Evolutionary conservation across 2,113 vertebrate species (phyloP), one percentile per base, ranked within the genome.

Genomic region (Tringa solitaria): DNA sequence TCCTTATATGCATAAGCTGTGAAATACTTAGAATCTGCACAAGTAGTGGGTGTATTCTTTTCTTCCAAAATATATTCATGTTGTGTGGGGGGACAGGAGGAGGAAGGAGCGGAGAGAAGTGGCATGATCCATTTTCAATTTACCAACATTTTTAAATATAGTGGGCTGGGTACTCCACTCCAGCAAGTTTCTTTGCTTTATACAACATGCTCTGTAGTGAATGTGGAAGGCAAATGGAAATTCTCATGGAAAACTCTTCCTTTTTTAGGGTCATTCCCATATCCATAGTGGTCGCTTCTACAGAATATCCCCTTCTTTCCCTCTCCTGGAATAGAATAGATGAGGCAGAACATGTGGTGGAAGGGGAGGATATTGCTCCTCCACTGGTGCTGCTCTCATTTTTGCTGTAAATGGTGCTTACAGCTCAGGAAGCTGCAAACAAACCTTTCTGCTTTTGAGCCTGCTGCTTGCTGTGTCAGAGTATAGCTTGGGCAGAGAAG

Each of bases 21-120:
- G 77, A 89, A 74, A 63, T 72, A 74, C 35, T 51, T 61, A 54
- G 61, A 92, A 67, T 75, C 53, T 46, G 3, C 61, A 77, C 54
- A 46, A 86, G 82, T 37, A 63, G 89, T 93, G 82, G 63, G 78
- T 91, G 72, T 93, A 43, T 63, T 94, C 56, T 84, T 78, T 83
- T 91, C 53, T 94, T 85, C 54, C 39, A 83, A 70, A 70, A 63
- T 93, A 73, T 19, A 76, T 94, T 85, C 54, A 27, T 65, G 43
- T 7, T 67, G 77, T 85, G 78, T 39, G 24, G 78, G 84, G 91
- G 41, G 14, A 87, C 48, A 91, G 84, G 60, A 90, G 93, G 50
- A 77, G 60, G 48, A 76, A 87, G 78, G 51, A 94, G 32, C 23
- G 3, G 48, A 50, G n/a, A 15, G 24, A 85, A 76, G 41, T 69